Percentiles rank a stretch among this genome's conserved stretches.
These are phyloP conservation scores for Ceramica pisi DNA, from an alignment of 2,888 invertebrate species.

Conservation along the genomic window DNA sequence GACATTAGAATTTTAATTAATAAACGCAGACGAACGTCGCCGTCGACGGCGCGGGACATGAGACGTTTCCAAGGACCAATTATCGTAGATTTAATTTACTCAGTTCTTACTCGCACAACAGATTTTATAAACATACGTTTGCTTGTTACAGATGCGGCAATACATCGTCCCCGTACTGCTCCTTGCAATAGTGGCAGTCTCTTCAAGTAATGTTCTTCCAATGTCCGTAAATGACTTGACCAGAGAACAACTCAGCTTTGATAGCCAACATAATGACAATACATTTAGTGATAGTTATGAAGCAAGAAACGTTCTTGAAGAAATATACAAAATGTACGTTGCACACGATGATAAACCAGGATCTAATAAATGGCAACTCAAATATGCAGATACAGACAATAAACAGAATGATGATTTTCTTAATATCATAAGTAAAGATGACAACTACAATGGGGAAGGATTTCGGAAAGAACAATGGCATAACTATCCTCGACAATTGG, in stretches of 20 bases:
- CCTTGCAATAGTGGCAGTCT: constrained; percentile 81
- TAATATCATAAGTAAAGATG: constrained; percentile 71
- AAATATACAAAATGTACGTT: constrained; percentile 75
- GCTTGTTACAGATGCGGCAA: constrained; percentile 85
- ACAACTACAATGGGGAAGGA: constrained; percentile 80
- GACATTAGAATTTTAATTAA: constrained; percentile 68
- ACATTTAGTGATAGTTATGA: constrained; percentile 79
- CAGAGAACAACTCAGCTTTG: constrained; percentile 70
- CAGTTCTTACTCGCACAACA: neutral
- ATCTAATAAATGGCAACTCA: constrained; percentile 60
- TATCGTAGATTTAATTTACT: constrained; percentile 34
- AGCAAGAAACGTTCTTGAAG: constrained; percentile 75
- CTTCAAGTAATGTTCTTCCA: constrained; percentile 85
- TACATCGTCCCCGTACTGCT: constrained; percentile 80
- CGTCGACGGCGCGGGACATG: constrained; percentile 13
- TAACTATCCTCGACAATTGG: constrained; percentile 85
- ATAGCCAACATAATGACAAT: constrained; percentile 83
- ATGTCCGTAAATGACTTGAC: constrained; percentile 75
- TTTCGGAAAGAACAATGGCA: constrained; percentile 86
- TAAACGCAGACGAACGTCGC: constrained; percentile 36
- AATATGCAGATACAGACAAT: constrained; percentile 70
- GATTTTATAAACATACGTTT: constrained; percentile 17
- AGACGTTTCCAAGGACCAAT: constrained; percentile 35
- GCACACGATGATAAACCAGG: constrained; percentile 59
- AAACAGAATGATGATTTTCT: constrained; percentile 70